Base-by-base conservation (phyloP, 2,797 vertebrate genomes). In the Netta rufina region DNA sequence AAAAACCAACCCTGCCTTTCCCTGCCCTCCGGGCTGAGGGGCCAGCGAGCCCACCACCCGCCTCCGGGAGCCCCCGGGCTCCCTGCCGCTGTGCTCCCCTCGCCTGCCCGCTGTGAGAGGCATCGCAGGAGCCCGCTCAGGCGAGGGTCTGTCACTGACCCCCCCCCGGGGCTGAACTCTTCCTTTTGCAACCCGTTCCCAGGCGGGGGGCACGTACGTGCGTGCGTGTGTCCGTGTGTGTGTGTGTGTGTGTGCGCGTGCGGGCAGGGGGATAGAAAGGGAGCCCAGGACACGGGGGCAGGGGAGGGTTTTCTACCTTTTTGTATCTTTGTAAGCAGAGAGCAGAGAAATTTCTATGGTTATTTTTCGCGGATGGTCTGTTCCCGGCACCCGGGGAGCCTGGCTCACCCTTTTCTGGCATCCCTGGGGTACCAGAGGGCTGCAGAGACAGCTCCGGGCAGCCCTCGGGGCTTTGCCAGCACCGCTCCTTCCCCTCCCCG, bases 251-350 rank as follows among this genome's bases (percentile, higher is more conserved):
- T 36, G 36, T 71, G 75, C 32, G 41, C 78, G 65, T 66, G 56
- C 49, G 70, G 72, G 32, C 72, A 84, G 43, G 15, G 80, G 71
- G 47, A 58, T 15, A 25, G 92, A 84, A 73, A 84, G 3, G 2
- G 64, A 92, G 76, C 86, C 88, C 89, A 82, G 60, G 47, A 65
- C 6, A 3, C 61, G 71, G 87, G 93, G 65, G 51, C 32, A 32
- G 82, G 95, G 93, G 97, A 98, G 98, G 98, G 98, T 98, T 98
- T 99, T 99, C 99, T 99, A 99, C 98, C 90, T 99, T 99, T 97
- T 99, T 99, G 98, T 99, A 99, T 97, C 99, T 99, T 99, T 99
- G 98, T 99, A 99, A 99, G 98, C 98, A 98, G 98, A 99, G 98
- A 98, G 98, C 97, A 98, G 97, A 98, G 97, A 98, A 98, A 98